Base-by-base conservation (phyloP, 2,888 invertebrate species). In the Dorcus hopei region DNA sequence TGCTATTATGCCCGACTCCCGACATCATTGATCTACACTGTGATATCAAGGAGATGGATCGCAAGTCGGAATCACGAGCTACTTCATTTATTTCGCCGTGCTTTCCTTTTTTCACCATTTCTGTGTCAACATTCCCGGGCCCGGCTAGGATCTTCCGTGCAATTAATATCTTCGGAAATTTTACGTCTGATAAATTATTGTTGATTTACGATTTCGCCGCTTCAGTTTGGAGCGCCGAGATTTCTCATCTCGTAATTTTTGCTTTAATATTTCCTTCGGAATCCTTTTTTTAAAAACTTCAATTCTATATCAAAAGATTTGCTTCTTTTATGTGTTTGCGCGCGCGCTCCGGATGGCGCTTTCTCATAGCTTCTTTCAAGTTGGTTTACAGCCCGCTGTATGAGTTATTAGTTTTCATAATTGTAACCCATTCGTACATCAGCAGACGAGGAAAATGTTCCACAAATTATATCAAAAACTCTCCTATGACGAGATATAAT, bases 41-140 rank as follows among this genome's bases (percentile, higher is more conserved):
- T n/a, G 58, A 45, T 52, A 45, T 45, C 45, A 45, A 45, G 19
- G n/a, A 45, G 45, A 45, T 19, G 14, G 9, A 45, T 45, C 45
- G 14, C 41, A 5, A 14, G 11, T 11, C 41, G 11, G 41, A 14
- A n/a, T 41, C 41, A n/a, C 38, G 56, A 47, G 43, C 39, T 43
- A 61, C 55, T 59, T 63, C 63, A 61, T 59, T 59, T 58, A 61
- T 61, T 56, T 61, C 59, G 39, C 50, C 14, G 26, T 39, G 19
- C 42, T 58, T 59, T 64, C 52, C 52, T 57, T 59, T 56, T 45
- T 45, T 45, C n/a, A 19, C 14, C 14, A 8, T 11, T 11, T 42
- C 45, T 58, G 23, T 43, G 61, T 58, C 61, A 54, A 58, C 61
- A 54, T 33, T 41, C 45, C 14, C 50, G 38, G 39, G 54, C 54